phyloP scores from a whole-genome alignment of 2,888 invertebrate species.

The Pharmacophagus antenor region DNA sequence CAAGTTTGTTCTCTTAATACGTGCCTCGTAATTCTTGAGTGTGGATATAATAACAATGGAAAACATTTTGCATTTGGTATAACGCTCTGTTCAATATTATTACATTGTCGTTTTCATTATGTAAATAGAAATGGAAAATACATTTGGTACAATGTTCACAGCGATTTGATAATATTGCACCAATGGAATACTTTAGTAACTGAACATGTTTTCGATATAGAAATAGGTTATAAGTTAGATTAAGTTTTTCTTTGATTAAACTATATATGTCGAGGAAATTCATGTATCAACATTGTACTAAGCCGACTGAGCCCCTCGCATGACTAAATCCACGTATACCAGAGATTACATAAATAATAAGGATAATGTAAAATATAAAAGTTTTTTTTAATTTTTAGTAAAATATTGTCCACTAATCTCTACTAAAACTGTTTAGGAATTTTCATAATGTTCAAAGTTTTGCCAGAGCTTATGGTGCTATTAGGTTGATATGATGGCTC shows the following conservation, averaged over 20 bases:
- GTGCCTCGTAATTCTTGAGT: conserved; percentile 26
- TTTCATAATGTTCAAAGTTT: background rate
- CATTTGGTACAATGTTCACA: conserved; percentile 2
- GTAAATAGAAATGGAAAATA: conserved; percentile 11
- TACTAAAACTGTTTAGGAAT: background rate
- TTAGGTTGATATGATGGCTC: conserved; percentile 11
- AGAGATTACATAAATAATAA: background rate
- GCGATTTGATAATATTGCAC: background rate
- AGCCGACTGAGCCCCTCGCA: background rate
- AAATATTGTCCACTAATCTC: too few relatives aligned
- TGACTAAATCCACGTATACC: conserved; percentile 6
- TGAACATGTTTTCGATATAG: conserved; percentile 14
- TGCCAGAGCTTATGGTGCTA: background rate
- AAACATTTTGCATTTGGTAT: conserved; percentile 13
- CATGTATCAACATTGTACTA: conserved; percentile 9
- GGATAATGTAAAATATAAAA: too few relatives aligned
- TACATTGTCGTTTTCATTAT: background rate
- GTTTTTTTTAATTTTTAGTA: too few relatives aligned
- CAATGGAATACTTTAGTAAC: conserved; percentile 10
- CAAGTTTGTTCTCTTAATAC: conserved; percentile 1
- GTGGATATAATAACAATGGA: conserved; percentile 15
- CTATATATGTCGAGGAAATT: conserved; percentile 3
- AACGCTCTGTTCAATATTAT: conserved; percentile 2
- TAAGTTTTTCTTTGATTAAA: conserved; percentile 12
- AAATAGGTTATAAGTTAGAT: conserved; percentile 11